Percentiles rank a stretch among this genome's conserved stretches.
phyloP scores from a whole-genome alignment of 2,888 invertebrate species.

The Sinodicranocentrus sp. region DNA sequence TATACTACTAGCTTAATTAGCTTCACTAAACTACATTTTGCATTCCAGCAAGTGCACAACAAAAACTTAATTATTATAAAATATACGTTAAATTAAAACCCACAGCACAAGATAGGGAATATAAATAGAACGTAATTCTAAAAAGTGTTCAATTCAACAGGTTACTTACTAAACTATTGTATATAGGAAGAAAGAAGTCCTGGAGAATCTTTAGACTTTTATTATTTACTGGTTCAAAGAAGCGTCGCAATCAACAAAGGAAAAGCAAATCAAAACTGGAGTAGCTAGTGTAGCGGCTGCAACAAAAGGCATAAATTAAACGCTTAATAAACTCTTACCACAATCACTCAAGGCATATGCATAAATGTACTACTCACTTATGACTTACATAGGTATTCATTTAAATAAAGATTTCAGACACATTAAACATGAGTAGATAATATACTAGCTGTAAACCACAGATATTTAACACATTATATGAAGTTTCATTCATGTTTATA shows the following conservation, averaged over 20 bases:
- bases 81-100: too few relatives aligned
- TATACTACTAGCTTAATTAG: too few relatives aligned
- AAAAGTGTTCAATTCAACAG: too few relatives aligned
- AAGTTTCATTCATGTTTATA: not conserved
- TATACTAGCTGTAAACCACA: not conserved
- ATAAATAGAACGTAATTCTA: too few relatives aligned
- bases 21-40: too few relatives aligned
- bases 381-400: too few relatives aligned
- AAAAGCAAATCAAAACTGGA: slow-evolving; percentile 38
- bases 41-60: too few relatives aligned
- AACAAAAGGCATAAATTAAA: slow-evolving; percentile 48
- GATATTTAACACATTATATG: not conserved
- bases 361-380: not conserved
- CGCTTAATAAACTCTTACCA: slow-evolving; percentile 16
- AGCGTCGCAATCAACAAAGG: slow-evolving; percentile 46
- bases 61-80: too few relatives aligned
- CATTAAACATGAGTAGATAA: not conserved
- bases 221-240: slow-evolving; percentile 40
- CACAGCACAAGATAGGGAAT: too few relatives aligned
- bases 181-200: slow-evolving; percentile 39
- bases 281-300: slow-evolving; percentile 48
- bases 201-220: slow-evolving; percentile 26
- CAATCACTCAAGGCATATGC: not conserved
- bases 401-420: not conserved
- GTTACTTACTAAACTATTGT: slow-evolving; percentile 25